These are phyloP conservation scores for Geococcyx californianus DNA, from an alignment of 2,113 vertebrate species.

Conservation along the genomic window DNA sequence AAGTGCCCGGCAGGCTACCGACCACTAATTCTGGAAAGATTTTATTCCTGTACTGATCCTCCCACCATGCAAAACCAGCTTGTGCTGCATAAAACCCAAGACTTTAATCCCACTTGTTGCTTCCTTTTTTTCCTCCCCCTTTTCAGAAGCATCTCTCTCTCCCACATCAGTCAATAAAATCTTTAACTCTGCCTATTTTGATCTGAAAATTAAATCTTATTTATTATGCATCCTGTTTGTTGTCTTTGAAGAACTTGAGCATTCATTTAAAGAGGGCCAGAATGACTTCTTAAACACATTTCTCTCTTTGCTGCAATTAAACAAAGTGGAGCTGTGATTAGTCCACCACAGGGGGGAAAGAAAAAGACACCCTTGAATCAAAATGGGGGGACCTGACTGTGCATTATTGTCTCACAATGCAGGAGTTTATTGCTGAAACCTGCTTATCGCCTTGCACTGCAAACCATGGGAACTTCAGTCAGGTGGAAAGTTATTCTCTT, in stretches of 20 bases:
- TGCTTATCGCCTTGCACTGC: conserved; percentile 94
- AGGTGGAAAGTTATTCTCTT: conserved; percentile 97
- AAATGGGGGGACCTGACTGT: conserved; percentile 98
- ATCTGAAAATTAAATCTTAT: conserved; percentile 86
- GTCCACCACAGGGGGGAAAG: conserved; percentile 95
- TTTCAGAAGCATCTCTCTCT: conserved; percentile 81
- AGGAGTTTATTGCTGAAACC: conserved; percentile 99
- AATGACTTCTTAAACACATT: conserved; percentile 99
- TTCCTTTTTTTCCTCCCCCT: conserved; percentile 69
- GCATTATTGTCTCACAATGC: conserved; percentile 98
- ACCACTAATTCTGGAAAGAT: conserved; percentile 77
- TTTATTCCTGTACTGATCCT: conserved; percentile 80
- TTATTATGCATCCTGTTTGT: conserved; percentile 94
- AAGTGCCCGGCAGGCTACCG: conserved; percentile 72
- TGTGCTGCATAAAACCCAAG: conserved; percentile 79
- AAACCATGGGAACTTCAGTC: conserved; percentile 99
- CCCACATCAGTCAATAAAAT: conserved; percentile 79
- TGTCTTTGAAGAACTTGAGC: conserved; percentile 90
- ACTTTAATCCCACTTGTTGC: conserved; percentile 90
- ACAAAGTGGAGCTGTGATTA: conserved; percentile 99
- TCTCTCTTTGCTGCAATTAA: conserved; percentile 99
- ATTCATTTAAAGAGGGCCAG: conserved; percentile 94
- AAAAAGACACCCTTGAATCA: conserved; percentile 99
- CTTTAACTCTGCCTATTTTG: conserved; percentile 83
- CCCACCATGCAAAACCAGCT: conserved; percentile 77